These are phyloP conservation scores for Plectus sambesii DNA, from an alignment of 1,140 invertebrate genomes.

Conservation along the genomic window DNA sequence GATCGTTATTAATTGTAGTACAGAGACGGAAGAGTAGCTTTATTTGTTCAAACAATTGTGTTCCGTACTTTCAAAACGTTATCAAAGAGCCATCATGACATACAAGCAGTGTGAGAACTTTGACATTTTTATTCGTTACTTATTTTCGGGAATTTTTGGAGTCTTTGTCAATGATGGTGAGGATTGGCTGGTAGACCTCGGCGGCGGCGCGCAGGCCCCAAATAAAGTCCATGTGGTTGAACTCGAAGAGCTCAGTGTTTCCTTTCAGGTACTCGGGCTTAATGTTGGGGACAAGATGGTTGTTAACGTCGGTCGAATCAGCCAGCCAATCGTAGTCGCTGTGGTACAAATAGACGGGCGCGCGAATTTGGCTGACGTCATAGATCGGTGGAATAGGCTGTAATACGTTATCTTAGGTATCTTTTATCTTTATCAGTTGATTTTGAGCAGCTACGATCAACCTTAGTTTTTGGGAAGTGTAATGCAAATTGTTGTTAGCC, in stretches of 20 bases:
- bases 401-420: constrained; percentile 1
- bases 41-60: no score
- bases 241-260: constrained; percentile 11
- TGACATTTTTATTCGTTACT: no score
- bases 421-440: no score
- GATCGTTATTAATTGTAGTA: no score
- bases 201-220: constrained; percentile 22
- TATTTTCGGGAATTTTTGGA: no score
- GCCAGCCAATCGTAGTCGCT: constrained; percentile 22
- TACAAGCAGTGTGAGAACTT: no score
- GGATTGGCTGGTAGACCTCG: constrained; percentile 11
- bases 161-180: constrained; percentile 3
- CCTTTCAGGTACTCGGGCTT: constrained; percentile 19
- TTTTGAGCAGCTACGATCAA: no score
- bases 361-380: constrained; percentile 17
- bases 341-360: constrained; percentile 23
- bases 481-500: no score
- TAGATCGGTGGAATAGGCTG: constrained; percentile 21
- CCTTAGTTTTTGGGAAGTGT: no score
- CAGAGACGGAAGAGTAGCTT: no score
- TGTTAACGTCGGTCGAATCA: constrained; percentile 23
- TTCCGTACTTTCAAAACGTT: no score
- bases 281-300: constrained; percentile 20
- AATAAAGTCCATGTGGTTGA: constrained; percentile 26
- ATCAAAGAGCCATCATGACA: no score